These are phyloP conservation scores for Drosophila rhopaloa DNA, from an alignment of 1,140 invertebrate species.

Conservation along the genomic window DNA sequence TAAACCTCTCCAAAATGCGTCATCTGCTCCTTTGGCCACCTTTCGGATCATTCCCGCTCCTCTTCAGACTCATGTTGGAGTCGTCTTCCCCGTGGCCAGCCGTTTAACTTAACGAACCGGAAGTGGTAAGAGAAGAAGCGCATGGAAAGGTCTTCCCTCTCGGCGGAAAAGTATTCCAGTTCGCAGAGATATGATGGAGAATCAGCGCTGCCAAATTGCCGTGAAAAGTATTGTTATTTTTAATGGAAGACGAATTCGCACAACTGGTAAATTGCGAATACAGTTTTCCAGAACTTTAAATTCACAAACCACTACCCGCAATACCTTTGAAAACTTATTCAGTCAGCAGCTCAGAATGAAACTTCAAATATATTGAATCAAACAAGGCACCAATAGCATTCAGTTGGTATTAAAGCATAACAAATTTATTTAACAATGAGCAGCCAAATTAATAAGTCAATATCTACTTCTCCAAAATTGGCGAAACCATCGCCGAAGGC, in stretches of 20 bases:
- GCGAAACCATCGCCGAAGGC: background rate
- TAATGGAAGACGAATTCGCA: background rate
- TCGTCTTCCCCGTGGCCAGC: conserved; percentile 38
- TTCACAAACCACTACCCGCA: background rate
- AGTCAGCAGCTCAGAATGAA: background rate
- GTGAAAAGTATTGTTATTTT: conserved; percentile 38
- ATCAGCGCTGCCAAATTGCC: conserved; percentile 24
- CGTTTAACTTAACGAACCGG: conserved; percentile 75
- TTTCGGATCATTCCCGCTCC: conserved; percentile 13
- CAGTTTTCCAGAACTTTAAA: background rate
- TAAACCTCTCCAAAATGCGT: conserved; percentile 9
- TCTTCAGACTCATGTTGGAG: background rate
- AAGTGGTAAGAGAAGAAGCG: conserved; percentile 64
- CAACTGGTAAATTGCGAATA: background rate
- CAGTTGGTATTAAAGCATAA: background rate
- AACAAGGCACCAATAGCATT: background rate
- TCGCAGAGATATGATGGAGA: conserved; percentile 3
- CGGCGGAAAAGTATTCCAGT: conserved; percentile 9
- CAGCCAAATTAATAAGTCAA: conserved; percentile 52
- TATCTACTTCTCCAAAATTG: background rate
- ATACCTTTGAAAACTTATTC: background rate
- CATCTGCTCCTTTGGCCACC: conserved; percentile 41
- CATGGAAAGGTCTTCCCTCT: conserved; percentile 4
- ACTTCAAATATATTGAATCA: background rate
- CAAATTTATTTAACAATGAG: conserved; percentile 30